Evolutionary conservation across 2,113 vertebrate species (phyloP).

Genomic region (Penelope pileata): DNA sequence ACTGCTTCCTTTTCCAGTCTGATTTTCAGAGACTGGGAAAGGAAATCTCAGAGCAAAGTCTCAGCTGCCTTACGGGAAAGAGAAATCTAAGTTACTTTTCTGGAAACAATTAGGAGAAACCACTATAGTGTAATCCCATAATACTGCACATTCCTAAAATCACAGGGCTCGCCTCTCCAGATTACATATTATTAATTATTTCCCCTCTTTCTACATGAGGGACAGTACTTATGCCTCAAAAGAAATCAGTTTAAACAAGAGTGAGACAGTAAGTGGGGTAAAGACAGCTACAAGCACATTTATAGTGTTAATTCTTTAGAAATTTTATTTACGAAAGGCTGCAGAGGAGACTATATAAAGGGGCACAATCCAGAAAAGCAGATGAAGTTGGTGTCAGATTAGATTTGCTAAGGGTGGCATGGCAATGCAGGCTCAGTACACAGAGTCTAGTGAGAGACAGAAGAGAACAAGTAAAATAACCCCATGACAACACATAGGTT

Average conservation of each 20-base stretch:
- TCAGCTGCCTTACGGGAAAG: slow-evolving; percentile 39
- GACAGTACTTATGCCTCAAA: background rate
- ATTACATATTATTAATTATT: background rate
- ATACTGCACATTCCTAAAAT: background rate
- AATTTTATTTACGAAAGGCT: background rate
- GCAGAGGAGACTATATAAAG: background rate
- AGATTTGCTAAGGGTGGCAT: background rate
- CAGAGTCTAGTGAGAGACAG: background rate
- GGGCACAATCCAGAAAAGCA: background rate
- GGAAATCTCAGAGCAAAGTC: slow-evolving; percentile 4
- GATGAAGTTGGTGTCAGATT: background rate
- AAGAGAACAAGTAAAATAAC: background rate
- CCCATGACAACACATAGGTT: background rate
- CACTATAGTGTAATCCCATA: background rate
- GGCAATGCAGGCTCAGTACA: background rate
- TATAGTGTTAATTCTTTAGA: background rate
- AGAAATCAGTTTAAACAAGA: background rate
- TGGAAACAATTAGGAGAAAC: slow-evolving; percentile 37
- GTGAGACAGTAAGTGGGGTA: background rate
- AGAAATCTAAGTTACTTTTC: slow-evolving; percentile 13
- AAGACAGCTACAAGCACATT: background rate
- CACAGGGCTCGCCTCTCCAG: background rate
- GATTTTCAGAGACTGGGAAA: slow-evolving; percentile 25
- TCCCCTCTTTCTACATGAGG: background rate
- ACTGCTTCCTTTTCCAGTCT: slow-evolving; percentile 1